A percentile compares a stretch with the other conserved stretches of the same genome.
Evolutionary conservation across 2,113 vertebrate species (phyloP).

Genomic region (Gymnarchus niloticus): DNA sequence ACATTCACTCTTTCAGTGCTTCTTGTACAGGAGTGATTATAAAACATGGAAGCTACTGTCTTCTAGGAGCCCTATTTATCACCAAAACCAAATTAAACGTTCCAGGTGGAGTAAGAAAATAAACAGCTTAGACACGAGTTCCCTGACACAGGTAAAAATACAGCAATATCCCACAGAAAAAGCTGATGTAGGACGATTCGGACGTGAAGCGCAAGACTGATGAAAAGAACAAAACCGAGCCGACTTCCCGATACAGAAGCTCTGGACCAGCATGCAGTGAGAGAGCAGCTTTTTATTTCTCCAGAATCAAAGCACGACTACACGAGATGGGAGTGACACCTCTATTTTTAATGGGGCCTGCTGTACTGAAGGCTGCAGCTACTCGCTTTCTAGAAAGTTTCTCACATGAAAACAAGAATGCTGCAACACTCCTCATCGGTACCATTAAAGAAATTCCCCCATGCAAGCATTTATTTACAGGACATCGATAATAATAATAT

Average conservation of each 20-base stretch:
- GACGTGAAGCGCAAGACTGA: not conserved
- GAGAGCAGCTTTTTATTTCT: not conserved
- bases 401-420: not conserved
- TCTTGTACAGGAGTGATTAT: not conserved
- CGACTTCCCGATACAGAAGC: not conserved
- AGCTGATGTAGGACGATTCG: not conserved
- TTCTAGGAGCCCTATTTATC: not conserved
- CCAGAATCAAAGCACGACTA: not conserved
- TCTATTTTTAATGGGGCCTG: not conserved
- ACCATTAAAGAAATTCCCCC: not conserved
- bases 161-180: not conserved
- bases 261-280: not conserved
- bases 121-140: not conserved
- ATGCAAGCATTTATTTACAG: not conserved
- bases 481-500: not conserved
- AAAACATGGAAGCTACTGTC: not conserved
- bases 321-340: not conserved
- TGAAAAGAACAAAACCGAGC: not conserved
- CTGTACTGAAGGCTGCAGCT: not conserved
- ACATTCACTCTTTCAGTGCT: not conserved
- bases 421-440: not conserved
- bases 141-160: not conserved
- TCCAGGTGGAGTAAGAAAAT: not conserved
- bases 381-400: not conserved
- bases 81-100: not conserved